A percentile compares a stretch with the other conserved stretches of the same genome.
Evolutionary conservation across 2,888 invertebrate genomes (phyloP).

Genomic region (Machimus atricapillus): DNA sequence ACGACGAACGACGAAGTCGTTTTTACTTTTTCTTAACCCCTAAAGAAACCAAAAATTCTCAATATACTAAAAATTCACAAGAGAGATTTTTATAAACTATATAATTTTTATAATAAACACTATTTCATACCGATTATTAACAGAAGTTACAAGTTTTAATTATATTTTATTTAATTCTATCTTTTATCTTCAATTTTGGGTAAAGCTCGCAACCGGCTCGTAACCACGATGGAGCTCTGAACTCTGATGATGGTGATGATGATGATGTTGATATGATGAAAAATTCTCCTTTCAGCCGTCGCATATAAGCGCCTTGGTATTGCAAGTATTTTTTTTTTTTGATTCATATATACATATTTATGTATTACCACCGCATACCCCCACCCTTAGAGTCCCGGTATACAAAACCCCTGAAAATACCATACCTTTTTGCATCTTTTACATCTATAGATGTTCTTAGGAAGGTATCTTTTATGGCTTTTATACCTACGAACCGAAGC

Average conservation of each 20-base stretch:
- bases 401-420: not conserved
- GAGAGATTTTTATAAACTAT: no score
- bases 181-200: not conserved
- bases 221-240: not conserved
- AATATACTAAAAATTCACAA: no score
- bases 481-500: not conserved
- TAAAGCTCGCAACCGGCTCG: not conserved
- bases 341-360: not conserved
- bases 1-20: no score
- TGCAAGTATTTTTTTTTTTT: not conserved
- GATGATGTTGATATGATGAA: not conserved
- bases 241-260: not conserved
- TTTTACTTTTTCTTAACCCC: not conserved
- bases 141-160: not conserved
- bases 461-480: not conserved
- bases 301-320: not conserved
- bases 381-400: not conserved
- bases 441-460: not conserved
- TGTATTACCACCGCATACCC: not conserved
- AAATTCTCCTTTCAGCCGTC: not conserved
- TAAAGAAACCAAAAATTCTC: not conserved
- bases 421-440: not conserved
- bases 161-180: not conserved
- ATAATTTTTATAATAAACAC: no score
- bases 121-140: not conserved